A percentile compares a stretch with the other conserved stretches of the same genome.
Evolutionary conservation across 2,888 invertebrate species (phyloP).

Genomic region (Drosophila dives): DNA sequence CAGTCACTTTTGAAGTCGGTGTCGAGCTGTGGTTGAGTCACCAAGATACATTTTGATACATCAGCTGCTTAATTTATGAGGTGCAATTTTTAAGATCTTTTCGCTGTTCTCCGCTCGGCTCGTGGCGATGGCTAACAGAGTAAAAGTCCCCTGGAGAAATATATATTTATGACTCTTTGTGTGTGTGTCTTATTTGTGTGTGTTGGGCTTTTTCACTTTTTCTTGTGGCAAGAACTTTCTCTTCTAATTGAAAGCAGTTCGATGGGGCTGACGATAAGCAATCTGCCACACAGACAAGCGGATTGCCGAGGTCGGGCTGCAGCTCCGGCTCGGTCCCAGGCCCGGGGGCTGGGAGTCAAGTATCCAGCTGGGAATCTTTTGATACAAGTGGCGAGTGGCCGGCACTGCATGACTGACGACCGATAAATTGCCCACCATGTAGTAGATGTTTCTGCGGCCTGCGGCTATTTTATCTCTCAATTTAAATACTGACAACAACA

Average conservation of each 20-base stretch:
- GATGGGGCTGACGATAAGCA: slow-evolving; percentile 71
- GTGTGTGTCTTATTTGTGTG: slow-evolving; percentile 24
- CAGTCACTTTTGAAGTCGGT: background rate
- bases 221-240: slow-evolving; percentile 80
- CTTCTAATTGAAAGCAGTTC: slow-evolving; percentile 82
- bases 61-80: slow-evolving; percentile 69
- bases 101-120: slow-evolving; percentile 13
- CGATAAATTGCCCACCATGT: slow-evolving; percentile 43
- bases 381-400: slow-evolving; percentile 38
- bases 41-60: slow-evolving; percentile 34
- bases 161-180: slow-evolving; percentile 33
- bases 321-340: background rate
- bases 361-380: slow-evolving; percentile 62
- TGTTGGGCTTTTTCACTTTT: slow-evolving; percentile 70
- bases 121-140: slow-evolving; percentile 33
- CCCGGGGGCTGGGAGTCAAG: slow-evolving; percentile 28
- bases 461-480: slow-evolving; percentile 64
- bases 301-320: slow-evolving; percentile 12
- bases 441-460: slow-evolving; percentile 62
- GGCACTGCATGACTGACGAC: slow-evolving; percentile 57
- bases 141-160: slow-evolving; percentile 51
- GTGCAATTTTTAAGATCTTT: slow-evolving; percentile 68
- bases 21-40: slow-evolving; percentile 12
- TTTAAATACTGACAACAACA: slow-evolving; percentile 56
- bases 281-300: slow-evolving; percentile 13